Base-by-base conservation (phyloP, 2,888 invertebrate genomes). In the Ernsta delagoae region DNA sequence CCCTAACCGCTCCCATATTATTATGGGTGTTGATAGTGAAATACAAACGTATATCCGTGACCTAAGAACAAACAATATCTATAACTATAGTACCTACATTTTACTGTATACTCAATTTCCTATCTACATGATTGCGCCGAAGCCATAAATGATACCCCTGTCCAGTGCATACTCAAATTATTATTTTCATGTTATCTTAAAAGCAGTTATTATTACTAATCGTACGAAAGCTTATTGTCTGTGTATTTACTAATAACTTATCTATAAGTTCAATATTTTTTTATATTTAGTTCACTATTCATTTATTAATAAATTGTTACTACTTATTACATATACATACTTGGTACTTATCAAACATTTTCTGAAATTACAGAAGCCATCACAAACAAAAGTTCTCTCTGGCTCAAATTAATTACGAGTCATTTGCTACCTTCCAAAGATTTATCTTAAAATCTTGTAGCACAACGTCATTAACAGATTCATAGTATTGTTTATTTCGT, bases 1-100 rank as follows among this genome's bases (percentile, higher is more conserved):
- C 66, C 66, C 66, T 66, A 45, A 53, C 43, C 85, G 79, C 87
- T 77, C 90, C 90, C 87, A 86, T 84, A 85, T 83, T 83, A 84
- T 84, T 83, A 83, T 79, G 78, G 74, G 70, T 71, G 72, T 57
- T 57, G 57, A 57, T 39, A 57, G 78, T 77, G 80, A 81, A 80
- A 86, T 82, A 85, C 82, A 83, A 79, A 78, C 81, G 80, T 78
- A 64, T 64, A 72, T 70, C 79, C 77, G 74, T 81, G 72, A 74
- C 75, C 75, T 78, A 74, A 79, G 78, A 83, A 67, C 61, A 67
- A 67, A 67, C 67, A 65, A 48, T 60, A 66, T 60, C 24, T 39
- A 48, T 59, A 53, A 45, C 43, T 60, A 67, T 50, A 56, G 36
- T 36, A 36, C 5, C 5, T 39, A 62, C 54, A 67, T 61, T 65